Conservation (phyloP, 2,888 invertebrate genomes). For the Microctonus brassicae region DNA sequence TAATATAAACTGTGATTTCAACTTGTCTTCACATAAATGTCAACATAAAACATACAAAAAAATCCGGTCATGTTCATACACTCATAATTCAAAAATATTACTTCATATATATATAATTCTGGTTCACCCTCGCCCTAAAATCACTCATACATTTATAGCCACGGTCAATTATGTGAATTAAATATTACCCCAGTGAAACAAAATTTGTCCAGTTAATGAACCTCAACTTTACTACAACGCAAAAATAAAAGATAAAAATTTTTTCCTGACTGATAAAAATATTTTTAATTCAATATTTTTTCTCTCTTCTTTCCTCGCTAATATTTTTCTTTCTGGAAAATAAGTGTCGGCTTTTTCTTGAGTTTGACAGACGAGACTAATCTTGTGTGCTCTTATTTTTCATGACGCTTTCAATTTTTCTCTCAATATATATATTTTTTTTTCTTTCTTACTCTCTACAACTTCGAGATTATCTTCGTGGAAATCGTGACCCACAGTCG, state of each 20-base stretch:
- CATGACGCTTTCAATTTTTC: neutral
- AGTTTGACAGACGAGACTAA: neutral
- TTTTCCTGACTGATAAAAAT: neutral
- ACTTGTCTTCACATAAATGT: too few relatives aligned
- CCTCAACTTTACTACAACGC: neutral
- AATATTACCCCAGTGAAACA: neutral
- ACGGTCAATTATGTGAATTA: constrained; percentile 20
- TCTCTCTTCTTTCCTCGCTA: neutral
- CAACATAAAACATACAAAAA: too few relatives aligned
- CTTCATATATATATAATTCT: neutral
- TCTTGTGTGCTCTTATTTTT: neutral
- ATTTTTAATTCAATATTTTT: neutral
- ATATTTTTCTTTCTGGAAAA: neutral
- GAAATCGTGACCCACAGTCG: neutral
- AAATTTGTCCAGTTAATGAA: constrained; percentile 1
- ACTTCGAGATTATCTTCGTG: neutral
- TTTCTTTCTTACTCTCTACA: neutral
- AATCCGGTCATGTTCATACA: too few relatives aligned
- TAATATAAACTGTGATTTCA: too few relatives aligned
- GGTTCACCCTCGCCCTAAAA: neutral
- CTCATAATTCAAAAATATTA: too few relatives aligned
- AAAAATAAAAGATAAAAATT: neutral
- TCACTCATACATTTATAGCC: constrained; percentile 8
- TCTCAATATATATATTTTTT: neutral
- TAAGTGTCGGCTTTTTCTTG: neutral